Evolutionary conservation across 2,113 vertebrate genomes (phyloP).

Genomic region (Eclectus roratus): DNA sequence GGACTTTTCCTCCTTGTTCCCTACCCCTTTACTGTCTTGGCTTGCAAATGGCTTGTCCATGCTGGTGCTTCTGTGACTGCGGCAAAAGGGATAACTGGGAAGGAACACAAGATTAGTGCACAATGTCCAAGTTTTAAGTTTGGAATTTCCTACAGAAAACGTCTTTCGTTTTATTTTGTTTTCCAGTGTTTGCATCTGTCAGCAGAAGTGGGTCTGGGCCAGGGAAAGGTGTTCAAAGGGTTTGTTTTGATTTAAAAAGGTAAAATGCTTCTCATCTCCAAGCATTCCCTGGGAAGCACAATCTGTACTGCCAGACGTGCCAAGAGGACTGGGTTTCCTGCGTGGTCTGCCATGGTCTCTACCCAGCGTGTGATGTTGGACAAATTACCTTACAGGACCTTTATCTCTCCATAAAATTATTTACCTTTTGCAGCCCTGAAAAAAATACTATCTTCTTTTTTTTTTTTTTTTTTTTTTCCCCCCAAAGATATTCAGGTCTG

Average conservation of each 20-base stretch:
- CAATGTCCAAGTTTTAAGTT: not conserved
- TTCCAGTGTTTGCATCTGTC: not conserved
- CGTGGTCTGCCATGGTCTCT: not conserved
- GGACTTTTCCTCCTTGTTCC: not conserved
- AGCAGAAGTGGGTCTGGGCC: not conserved
- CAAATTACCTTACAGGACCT: slow-evolving; percentile 8
- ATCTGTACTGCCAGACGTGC: slow-evolving; percentile 7
- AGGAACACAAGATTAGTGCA: not conserved
- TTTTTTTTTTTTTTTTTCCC: not conserved
- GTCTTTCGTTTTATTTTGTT: not conserved
- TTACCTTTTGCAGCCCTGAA: not conserved
- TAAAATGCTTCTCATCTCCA: not conserved
- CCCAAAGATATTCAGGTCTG: not conserved
- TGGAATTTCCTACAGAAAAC: not conserved
- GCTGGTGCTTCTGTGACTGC: not conserved
- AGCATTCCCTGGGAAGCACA: not conserved
- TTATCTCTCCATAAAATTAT: not conserved
- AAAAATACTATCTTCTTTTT: not conserved
- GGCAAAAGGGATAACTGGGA: not conserved
- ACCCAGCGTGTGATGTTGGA: not conserved
- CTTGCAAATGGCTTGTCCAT: not conserved
- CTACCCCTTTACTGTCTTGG: not conserved
- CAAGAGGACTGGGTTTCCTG: not conserved
- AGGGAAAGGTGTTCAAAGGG: not conserved
- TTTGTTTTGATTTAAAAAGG: not conserved